Evolutionary conservation across 2,113 vertebrate species (phyloP), one percentile per base, ranked within the genome.

Genomic region (Gorsachius goisagi): DNA sequence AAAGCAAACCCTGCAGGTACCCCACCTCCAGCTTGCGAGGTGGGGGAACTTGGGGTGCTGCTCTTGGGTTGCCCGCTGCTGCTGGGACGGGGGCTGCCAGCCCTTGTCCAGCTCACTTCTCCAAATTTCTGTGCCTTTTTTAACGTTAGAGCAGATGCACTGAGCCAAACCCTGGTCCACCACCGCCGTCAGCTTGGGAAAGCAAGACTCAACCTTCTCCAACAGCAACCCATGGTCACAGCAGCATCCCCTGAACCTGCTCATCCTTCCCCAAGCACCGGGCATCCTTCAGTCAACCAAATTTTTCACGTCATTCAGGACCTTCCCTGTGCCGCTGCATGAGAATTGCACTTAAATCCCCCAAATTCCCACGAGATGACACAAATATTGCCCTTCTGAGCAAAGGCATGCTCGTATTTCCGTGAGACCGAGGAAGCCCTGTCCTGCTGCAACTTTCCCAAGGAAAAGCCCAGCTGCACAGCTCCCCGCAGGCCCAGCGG

Each of bases 1-100:
- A 59, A 49, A 85, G 12, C 53, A 75, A 90, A n/a, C 26, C 60
- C 30, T 64, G 68, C 22, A 62, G 67, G 49, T 53, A 35, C 18
- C 37, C 33, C 41, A 14, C 33, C 0, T 0, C 33, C 9, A 3
- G 5, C 1, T 5, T 5, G 23, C 7, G 18, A 68, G 73, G 24
- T 27, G 49, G 59, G 53, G 11, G 12, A 26, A 16, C 47, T 5
- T 23, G 68, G 72, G 56, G 27, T 44, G 63, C 59, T 81, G 71
- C 75, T 73, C 2, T 0, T 1, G 27, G 6, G 67, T 49, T 35
- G 18, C 60, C 74, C 41, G 19, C 15, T 21, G 21, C n/a, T 19
- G 5, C 1, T 2, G 56, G 45, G n/a, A 49, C 1, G 15, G 33
- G 55, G 1, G 1, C 35, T 55, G 30, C 32, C 47, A 41, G 68